Conservation (phyloP, 2,113 vertebrate species). For the Hemicordylus capensis region DNA sequence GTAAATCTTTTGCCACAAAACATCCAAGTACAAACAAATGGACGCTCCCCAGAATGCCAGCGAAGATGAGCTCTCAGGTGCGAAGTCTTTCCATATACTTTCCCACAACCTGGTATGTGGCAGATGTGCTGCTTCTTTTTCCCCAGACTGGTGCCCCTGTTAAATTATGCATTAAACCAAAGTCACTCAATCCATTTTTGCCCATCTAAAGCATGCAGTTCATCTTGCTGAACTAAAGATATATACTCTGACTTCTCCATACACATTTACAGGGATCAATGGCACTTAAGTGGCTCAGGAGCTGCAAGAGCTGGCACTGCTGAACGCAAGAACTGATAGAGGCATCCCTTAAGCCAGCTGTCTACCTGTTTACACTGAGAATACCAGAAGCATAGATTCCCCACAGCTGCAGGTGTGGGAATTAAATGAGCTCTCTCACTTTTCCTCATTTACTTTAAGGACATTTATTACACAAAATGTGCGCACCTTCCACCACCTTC, state of each 20-base stretch:
- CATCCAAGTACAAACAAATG: conserved; percentile 98
- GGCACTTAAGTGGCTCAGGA: background rate
- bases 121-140: conserved; percentile 99
- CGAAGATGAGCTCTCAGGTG: conserved; percentile 98
- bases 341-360: background rate
- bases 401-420: background rate
- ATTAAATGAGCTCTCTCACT: conserved; percentile 15
- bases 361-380: background rate
- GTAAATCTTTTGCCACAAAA: conserved; percentile 99
- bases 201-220: background rate
- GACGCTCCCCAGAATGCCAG: conserved; percentile 98
- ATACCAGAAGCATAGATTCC: conserved; percentile 8
- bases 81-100: conserved; percentile 98
- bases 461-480: background rate
- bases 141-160: conserved; percentile 92
- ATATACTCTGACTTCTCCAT: background rate
- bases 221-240: background rate
- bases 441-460: conserved; percentile 24
- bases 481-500: conserved; percentile 95
- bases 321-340: background rate
- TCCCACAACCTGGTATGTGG: conserved; percentile 96
- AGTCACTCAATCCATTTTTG: background rate
- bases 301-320: background rate
- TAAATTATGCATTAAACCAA: conserved; percentile 43
- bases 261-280: background rate